Percentiles rank a stretch among this genome's conserved stretches.
Evolutionary conservation across 1,140 invertebrate species (phyloP).

Genomic region (Papilio glaucus): DNA sequence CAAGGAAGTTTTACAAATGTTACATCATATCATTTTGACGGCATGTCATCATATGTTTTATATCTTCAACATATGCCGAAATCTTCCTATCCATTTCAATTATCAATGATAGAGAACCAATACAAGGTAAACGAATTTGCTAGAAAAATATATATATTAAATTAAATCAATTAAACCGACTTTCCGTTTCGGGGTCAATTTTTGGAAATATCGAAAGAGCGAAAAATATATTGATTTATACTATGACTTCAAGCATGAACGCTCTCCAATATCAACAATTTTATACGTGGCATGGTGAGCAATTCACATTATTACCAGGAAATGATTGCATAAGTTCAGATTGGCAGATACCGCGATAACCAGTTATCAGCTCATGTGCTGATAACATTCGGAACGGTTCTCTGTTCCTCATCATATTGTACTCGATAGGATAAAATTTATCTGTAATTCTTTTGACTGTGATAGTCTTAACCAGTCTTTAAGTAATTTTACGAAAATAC

Average conservation of each 20-base stretch:
- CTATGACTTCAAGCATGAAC: too few relatives aligned
- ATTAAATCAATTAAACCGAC: neutral
- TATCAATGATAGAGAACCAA: too few relatives aligned
- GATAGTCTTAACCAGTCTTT: neutral
- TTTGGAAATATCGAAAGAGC: too few relatives aligned
- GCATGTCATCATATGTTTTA: neutral
- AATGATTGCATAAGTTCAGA: conserved; percentile 42
- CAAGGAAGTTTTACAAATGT: conserved; percentile 22
- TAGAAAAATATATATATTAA: too few relatives aligned
- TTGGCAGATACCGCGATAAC: conserved; percentile 38
- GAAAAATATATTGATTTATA: too few relatives aligned
- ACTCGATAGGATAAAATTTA: conserved; percentile 18
- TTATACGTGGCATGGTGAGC: neutral
- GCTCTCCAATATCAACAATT: neutral
- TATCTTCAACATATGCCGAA: neutral
- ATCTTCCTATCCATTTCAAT: too few relatives aligned
- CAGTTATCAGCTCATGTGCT: conserved; percentile 27
- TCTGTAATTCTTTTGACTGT: neutral
- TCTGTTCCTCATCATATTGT: conserved; percentile 10
- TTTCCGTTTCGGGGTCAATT: neutral
- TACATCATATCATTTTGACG: conserved; percentile 18
- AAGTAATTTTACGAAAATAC: neutral
- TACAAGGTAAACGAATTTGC: too few relatives aligned
- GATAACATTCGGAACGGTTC: conserved; percentile 26
- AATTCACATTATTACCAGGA: conserved; percentile 41